Evolutionary conservation across 1,140 invertebrate species (phyloP).

Genomic region (Druon quercuslanigerum): DNA sequence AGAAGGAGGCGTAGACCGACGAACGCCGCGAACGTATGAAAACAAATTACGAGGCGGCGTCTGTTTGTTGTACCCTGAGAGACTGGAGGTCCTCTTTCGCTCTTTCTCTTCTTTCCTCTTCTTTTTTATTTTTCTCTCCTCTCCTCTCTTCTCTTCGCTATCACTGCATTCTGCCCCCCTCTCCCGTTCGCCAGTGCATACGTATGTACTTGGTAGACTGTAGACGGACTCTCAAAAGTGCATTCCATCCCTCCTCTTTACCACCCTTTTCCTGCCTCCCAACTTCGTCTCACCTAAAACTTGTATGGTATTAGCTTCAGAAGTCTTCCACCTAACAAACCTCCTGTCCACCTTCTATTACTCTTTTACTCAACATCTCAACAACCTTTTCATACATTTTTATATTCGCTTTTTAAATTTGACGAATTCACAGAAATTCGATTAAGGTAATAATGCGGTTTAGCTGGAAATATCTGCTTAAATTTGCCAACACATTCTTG

Average conservation of each 20-base stretch:
- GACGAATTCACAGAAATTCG: too few species aligned
- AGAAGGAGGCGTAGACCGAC: slow-evolving; percentile 65
- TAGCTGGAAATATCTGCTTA: too few species aligned
- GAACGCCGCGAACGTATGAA: slow-evolving; percentile 70
- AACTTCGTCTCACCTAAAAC: slow-evolving; percentile 44
- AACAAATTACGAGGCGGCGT: slow-evolving; percentile 74
- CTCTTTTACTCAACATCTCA: slow-evolving; percentile 34
- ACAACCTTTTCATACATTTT: neutral
- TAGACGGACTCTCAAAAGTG: slow-evolving; percentile 60
- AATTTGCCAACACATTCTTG: too few species aligned
- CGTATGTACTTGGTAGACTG: slow-evolving; percentile 35
- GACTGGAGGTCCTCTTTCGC: slow-evolving; percentile 43
- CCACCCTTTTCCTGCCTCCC: slow-evolving; percentile 36
- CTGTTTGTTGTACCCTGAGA: slow-evolving; percentile 67
- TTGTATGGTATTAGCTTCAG: slow-evolving; percentile 38
- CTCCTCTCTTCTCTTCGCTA: slow-evolving; percentile 35
- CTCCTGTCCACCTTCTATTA: slow-evolving; percentile 38
- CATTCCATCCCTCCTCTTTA: slow-evolving; percentile 61
- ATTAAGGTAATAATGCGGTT: too few species aligned
- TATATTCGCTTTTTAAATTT: neutral
- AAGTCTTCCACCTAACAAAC: slow-evolving; percentile 40
- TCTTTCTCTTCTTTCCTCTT: slow-evolving; percentile 32
- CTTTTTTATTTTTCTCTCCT: slow-evolving; percentile 28
- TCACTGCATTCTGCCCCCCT: slow-evolving; percentile 36
- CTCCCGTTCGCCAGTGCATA: slow-evolving; percentile 34